Evolutionary conservation across 2,797 vertebrate species (phyloP).

Genomic region (Poliocrania exsul): DNA sequence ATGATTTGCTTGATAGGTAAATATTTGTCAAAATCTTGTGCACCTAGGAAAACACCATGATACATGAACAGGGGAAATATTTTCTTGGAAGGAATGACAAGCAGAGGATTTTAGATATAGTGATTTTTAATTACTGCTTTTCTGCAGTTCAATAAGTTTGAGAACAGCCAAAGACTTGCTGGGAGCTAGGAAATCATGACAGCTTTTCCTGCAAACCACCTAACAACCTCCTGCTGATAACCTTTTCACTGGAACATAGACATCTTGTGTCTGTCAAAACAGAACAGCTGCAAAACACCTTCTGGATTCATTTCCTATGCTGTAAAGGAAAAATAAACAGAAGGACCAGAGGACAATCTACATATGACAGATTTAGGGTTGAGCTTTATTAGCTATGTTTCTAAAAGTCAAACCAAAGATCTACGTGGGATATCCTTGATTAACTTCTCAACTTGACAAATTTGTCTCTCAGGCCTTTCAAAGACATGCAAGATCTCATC

Average conservation of each 20-base stretch:
- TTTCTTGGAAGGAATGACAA: not conserved
- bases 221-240: not conserved
- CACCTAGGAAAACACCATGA: not conserved
- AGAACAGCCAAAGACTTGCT: not conserved
- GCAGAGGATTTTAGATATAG: not conserved
- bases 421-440: not conserved
- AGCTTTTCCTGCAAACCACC: not conserved
- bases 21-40: not conserved
- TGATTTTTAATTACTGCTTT: not conserved
- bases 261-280: not conserved
- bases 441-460: not conserved
- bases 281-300: not conserved
- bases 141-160: not conserved
- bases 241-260: not conserved
- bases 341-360: not conserved
- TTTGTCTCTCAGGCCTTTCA: not conserved
- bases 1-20: not conserved
- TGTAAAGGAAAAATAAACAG: not conserved
- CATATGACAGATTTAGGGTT: not conserved
- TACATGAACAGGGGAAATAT: not conserved
- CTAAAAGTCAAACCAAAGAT: not conserved
- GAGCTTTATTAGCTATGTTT: not conserved
- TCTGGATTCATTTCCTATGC: not conserved
- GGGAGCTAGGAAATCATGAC: not conserved
- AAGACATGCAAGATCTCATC: not conserved